These are phyloP conservation scores for Anorthoa munda DNA, from an alignment of 2,888 invertebrate genomes.

Conservation along the genomic window DNA sequence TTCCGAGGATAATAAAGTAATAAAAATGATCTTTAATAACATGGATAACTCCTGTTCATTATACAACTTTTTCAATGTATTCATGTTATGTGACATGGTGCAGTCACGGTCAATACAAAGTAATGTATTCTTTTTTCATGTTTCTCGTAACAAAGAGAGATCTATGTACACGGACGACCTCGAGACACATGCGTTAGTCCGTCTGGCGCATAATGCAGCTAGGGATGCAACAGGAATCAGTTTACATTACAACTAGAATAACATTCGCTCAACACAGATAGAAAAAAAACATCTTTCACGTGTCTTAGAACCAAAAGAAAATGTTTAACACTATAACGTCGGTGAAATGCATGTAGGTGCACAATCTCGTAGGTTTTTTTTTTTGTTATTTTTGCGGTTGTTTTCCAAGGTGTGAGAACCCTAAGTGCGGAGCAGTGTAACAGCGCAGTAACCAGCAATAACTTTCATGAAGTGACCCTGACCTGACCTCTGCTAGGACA, in stretches of 20 bases:
- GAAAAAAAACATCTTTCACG: not conserved
- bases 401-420: slow-evolving; percentile 32
- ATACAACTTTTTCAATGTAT: slow-evolving; percentile 30
- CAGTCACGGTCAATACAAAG: slow-evolving; percentile 38
- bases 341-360: not conserved
- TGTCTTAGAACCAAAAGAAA: not conserved
- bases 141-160: slow-evolving; percentile 50
- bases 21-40: slow-evolving; percentile 8
- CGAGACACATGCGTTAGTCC: slow-evolving; percentile 69
- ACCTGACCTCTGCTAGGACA: slow-evolving; percentile 59
- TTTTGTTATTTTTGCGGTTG: no score
- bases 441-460: slow-evolving; percentile 58
- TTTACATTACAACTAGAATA: not conserved
- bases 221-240: slow-evolving; percentile 54
- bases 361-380: not conserved
- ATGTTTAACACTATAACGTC: not conserved
- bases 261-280: not conserved
- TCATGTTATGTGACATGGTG: slow-evolving; percentile 31
- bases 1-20: slow-evolving; percentile 11
- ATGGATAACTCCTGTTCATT: slow-evolving; percentile 4
- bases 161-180: slow-evolving; percentile 67
- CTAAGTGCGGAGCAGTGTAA: slow-evolving; percentile 51
- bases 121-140: slow-evolving; percentile 42
- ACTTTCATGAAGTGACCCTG: slow-evolving; percentile 58
- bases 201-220: slow-evolving; percentile 74